These are phyloP conservation scores for Sebastes steindachneri DNA, from an alignment of 2,797 vertebrate species.

Conservation along the genomic window DNA sequence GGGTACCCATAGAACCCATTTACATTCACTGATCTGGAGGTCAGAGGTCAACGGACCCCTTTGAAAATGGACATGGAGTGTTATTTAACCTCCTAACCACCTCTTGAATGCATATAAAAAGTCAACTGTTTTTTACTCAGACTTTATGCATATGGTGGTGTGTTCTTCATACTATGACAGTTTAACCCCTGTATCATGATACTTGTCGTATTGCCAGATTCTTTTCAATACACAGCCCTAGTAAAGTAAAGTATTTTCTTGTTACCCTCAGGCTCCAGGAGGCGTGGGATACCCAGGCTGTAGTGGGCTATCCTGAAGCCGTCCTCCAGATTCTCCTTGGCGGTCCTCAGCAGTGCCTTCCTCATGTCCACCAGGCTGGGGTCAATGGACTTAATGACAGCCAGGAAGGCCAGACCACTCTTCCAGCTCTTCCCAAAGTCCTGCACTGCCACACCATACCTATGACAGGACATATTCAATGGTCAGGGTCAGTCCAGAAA, in stretches of 20 bases:
- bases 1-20: too few species aligned
- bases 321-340: conserved; percentile 92
- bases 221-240: neutral
- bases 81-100: too few species aligned
- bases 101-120: too few species aligned
- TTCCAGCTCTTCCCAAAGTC: conserved; percentile 96
- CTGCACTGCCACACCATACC: conserved; percentile 94
- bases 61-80: too few species aligned
- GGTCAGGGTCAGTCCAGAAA: neutral
- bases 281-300: conserved; percentile 90
- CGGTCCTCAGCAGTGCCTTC: conserved; percentile 87
- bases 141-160: too few species aligned
- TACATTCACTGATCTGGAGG: too few species aligned
- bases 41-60: too few species aligned
- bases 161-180: too few species aligned
- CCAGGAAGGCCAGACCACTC: conserved; percentile 95
- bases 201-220: neutral
- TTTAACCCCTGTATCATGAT: too few species aligned
- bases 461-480: conserved; percentile 52
- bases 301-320: conserved; percentile 92
- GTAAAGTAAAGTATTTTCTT: neutral
- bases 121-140: too few species aligned
- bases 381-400: conserved; percentile 96
- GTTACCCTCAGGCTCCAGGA: conserved; percentile 95
- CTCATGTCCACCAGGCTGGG: conserved; percentile 94